A percentile compares a stretch with the other conserved stretches of the same genome.
Conservation (phyloP, 2,888 invertebrate genomes). For the Thymelicus lineola region DNA sequence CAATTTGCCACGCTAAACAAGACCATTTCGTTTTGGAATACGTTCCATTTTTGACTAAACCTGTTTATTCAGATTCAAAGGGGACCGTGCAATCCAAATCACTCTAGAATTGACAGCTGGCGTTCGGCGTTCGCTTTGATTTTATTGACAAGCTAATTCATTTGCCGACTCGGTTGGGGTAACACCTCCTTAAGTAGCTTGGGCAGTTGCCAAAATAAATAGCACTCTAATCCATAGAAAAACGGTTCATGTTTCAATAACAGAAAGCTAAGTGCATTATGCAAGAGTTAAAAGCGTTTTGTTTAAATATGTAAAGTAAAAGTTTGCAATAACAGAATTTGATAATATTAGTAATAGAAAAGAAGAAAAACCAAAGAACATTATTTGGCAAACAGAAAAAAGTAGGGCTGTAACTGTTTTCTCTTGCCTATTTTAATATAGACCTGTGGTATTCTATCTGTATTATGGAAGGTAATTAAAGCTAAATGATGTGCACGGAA, state of each 20-base stretch:
- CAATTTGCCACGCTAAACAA: slow-evolving; percentile 42
- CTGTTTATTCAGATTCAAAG: slow-evolving; percentile 39
- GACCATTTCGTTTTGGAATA: slow-evolving; percentile 41
- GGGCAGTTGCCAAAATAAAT: slow-evolving; percentile 20
- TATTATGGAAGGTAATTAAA: too few relatives aligned
- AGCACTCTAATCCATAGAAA: not conserved
- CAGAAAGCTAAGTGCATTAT: slow-evolving; percentile 21
- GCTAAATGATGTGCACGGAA: too few relatives aligned
- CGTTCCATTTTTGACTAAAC: slow-evolving; percentile 36
- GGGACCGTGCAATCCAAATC: slow-evolving; percentile 62
- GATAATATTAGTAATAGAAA: not conserved
- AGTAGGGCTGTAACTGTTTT: too few relatives aligned
- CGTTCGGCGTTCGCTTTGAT: slow-evolving; percentile 70
- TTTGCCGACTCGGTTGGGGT: slow-evolving; percentile 59
- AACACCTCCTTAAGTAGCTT: slow-evolving; percentile 40
- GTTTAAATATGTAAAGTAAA: slow-evolving; percentile 8
- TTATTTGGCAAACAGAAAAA: too few relatives aligned
- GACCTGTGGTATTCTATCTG: too few relatives aligned
- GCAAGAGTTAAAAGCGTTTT: slow-evolving; percentile 24
- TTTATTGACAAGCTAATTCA: slow-evolving; percentile 76
- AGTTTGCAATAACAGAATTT: not conserved
- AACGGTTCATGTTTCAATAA: slow-evolving; percentile 1
- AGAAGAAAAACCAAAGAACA: too few relatives aligned
- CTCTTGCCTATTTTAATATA: too few relatives aligned
- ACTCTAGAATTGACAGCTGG: slow-evolving; percentile 73